Base-by-base conservation (phyloP, 2,888 invertebrate species). In the Dastarcus helophoroides region DNA sequence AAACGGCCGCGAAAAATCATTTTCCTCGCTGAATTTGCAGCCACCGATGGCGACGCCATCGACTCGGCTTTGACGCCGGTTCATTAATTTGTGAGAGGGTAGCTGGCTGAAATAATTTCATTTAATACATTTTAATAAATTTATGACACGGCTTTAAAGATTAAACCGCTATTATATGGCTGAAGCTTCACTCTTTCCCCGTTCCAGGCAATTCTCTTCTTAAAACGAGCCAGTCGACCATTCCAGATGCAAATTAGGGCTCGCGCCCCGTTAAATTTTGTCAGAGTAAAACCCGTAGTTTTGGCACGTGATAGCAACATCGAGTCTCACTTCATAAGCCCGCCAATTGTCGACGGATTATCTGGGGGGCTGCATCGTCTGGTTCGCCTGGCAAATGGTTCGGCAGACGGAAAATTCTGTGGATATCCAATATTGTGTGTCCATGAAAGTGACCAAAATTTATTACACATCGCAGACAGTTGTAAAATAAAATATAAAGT, bases 61-160 rank as follows among this genome's bases (percentile, higher is more conserved):
- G 37, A 35, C 35, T 32, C 26, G 33, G 25, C 35, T 40, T 38
- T 34, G 25, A 33, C 25, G 31, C 34, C 31, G 36, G 10, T 14
- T 31, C 32, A 37, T 39, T 40, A 42, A 42, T 42, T 40, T 41
- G 28, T 34, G 32, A n/a, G n/a, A 17, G 33, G 41, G 38, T 42
- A 35, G 43, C 43, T 42, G 19, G 44, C 46, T 44, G 50, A 52
- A 53, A 54, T 56, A 52, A 57, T 58, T 57, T 53, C 51, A 48
- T 54, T 58, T 56, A 53, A 56, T 54, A 56, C 53, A 54, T 58
- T 58, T 55, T 56, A 56, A 57, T 55, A 56, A 58, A 59, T 57
- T 59, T 58, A 59, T 52, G 54, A 54, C 50, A 48, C 46, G 44
- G 47, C 49, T 48, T 47, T 49, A 52, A 47, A 55, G 56, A 54